Conservation (phyloP, 1,140 invertebrate species). For the Octopus sinensis region DNA sequence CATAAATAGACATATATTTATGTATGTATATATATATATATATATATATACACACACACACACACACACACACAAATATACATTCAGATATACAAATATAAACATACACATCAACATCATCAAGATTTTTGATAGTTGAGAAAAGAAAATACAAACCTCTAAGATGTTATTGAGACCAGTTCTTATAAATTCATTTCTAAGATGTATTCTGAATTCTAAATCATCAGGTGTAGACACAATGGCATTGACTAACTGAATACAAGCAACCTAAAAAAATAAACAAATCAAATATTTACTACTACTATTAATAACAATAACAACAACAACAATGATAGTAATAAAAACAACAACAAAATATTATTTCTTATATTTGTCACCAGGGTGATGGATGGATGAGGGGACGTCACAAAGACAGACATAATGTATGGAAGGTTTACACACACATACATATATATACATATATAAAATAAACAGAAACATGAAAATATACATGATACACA, state of each 20-base stretch:
- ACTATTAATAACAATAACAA: neutral
- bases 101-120: no score
- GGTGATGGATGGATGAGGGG: neutral
- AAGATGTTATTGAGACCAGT: slow-evolving; percentile 83
- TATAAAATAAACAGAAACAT: no score
- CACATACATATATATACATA: no score
- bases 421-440: no score
- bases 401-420: neutral
- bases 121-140: neutral
- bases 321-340: neutral
- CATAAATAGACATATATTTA: no score
- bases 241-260: slow-evolving; percentile 90
- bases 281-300: neutral
- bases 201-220: slow-evolving; percentile 87
- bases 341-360: neutral
- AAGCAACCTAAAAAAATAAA: slow-evolving; percentile 65
- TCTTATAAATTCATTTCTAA: slow-evolving; percentile 93
- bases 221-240: slow-evolving; percentile 87
- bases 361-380: neutral
- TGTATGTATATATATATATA: no score
- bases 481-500: no score
- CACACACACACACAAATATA: no score
- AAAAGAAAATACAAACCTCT: slow-evolving; percentile 56
- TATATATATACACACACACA: no score
- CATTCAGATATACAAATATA: no score